phyloP scores from a whole-genome alignment of 2,113 vertebrate species.

The Myrmecobius fasciatus region DNA sequence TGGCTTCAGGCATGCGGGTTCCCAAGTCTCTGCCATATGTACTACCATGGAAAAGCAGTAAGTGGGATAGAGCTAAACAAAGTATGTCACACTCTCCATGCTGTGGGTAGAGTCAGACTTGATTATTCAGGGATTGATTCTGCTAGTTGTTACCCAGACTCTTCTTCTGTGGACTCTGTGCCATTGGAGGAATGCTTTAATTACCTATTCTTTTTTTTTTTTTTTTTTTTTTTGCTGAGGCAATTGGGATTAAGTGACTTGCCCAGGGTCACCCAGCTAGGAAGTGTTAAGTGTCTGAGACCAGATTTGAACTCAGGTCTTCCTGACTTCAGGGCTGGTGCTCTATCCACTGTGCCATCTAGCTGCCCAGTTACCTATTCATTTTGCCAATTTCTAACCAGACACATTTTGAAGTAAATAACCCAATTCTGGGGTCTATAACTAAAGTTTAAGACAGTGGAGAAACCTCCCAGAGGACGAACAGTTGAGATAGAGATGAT shows the following conservation, averaged over 20 bases:
- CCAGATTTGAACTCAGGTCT: too few species aligned
- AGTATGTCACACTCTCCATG: slow-evolving; percentile 13
- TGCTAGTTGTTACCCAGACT: neutral
- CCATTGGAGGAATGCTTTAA: neutral
- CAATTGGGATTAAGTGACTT: too few species aligned
- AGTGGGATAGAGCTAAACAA: slow-evolving; percentile 58
- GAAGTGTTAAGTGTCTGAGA: too few species aligned
- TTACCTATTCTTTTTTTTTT: neutral
- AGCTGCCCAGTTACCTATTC: slow-evolving; percentile 8
- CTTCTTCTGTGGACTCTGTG: neutral
- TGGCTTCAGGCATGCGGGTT: slow-evolving; percentile 79
- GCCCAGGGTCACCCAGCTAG: too few species aligned
- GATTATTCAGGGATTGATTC: slow-evolving; percentile 27
- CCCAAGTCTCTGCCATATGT: slow-evolving; percentile 81
- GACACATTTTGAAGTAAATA: neutral
- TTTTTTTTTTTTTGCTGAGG: too few species aligned
- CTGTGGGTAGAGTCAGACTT: slow-evolving; percentile 37
- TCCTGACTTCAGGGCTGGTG: too few species aligned
- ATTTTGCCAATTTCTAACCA: neutral
- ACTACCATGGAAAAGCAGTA: slow-evolving; percentile 83
- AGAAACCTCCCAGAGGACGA: neutral
- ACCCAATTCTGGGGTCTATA: neutral
- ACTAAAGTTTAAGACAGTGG: neutral
- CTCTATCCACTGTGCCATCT: too few species aligned
- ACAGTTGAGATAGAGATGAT: neutral